Evolutionary conservation across 2,797 vertebrate species (phyloP), one percentile per base, ranked within the genome.

Genomic region (Falco novaeseelandiae): DNA sequence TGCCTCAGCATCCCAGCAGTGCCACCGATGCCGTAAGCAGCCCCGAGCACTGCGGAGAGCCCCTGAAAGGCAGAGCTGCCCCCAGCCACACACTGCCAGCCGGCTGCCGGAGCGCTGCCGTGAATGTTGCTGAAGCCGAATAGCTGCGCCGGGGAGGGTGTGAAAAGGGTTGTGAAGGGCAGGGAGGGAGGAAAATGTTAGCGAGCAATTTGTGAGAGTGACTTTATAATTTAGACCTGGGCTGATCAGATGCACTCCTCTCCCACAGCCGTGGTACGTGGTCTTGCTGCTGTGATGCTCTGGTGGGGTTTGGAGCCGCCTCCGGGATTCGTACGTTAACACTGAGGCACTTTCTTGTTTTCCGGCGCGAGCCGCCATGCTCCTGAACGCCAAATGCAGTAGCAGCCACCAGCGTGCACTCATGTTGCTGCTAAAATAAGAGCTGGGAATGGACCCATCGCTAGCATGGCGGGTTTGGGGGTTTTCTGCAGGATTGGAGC

Each of bases 41-140:
- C 89, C 61, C 62, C 0, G 93, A 94, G 42, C 22, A 85, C 95
- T 96, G 96, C 26, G 40, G 95, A 11, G 98, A 98, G 81, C 96
- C 95, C 72, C 97, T 96, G 86, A 98, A 99, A 87, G 96, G 96
- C 59, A 98, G 93, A 94, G 90, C 94, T 15, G 10, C 85, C 34
- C 96, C 95, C 6, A 97, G 97, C 51, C 94, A 80, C 25, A 57
- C 30, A 48, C 82, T 93, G 76, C 72, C 96, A 8, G 65, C 91
- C 42, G 72, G 90, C 80, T 97, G 97, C 96, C 96, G 42, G 55
- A 94, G 96, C 62, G 44, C 94, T 48, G 76, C 93, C 3, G 1
- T 95, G 96, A 87, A 55, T 25, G 94, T 96, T 94, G 73, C 87
- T 6, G n/a, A 97, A 27, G 88, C 91, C 12, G 87, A 98, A 48